Conservation (phyloP, 2,113 vertebrate species). For the Nymphicus hollandicus region DNA sequence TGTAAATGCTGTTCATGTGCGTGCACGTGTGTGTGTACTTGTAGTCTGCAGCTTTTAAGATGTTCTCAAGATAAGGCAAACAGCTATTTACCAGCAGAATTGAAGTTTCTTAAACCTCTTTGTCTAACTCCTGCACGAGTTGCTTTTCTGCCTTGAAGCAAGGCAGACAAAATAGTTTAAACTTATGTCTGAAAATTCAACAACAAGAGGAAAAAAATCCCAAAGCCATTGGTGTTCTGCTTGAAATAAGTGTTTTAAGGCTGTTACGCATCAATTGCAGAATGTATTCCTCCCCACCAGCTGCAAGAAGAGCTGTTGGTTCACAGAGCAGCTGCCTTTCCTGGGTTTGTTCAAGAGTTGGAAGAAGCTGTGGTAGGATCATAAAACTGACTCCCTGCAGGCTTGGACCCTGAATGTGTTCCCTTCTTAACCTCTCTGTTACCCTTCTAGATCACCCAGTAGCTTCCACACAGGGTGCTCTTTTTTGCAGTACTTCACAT, state of each 20-base stretch:
- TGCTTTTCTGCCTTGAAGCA: not conserved
- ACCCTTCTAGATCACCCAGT: not conserved
- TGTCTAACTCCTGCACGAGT: not conserved
- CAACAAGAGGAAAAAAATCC: rapidly evolving
- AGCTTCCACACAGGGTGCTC: not conserved
- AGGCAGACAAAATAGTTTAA: not conserved
- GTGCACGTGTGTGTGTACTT: rapidly evolving
- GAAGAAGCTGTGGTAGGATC: not conserved
- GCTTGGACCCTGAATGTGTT: not conserved
- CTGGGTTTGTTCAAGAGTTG: not conserved
- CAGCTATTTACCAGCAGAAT: not conserved
- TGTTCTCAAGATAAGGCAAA: not conserved
- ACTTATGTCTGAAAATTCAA: not conserved
- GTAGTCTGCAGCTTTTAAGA: not conserved
- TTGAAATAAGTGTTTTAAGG: not conserved
- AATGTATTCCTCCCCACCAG: not conserved
- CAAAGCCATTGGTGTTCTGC: not conserved
- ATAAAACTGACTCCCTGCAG: not conserved
- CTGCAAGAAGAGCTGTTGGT: not conserved
- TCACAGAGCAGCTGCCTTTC: not conserved
- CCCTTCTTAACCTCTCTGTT: not conserved
- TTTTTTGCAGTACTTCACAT: rapidly evolving
- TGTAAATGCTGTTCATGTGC: not conserved
- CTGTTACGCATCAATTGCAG: rapidly evolving
- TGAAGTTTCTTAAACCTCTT: not conserved